Conservation (phyloP, 1,140 invertebrate species). For the Helicoverpa armigera region DNA sequence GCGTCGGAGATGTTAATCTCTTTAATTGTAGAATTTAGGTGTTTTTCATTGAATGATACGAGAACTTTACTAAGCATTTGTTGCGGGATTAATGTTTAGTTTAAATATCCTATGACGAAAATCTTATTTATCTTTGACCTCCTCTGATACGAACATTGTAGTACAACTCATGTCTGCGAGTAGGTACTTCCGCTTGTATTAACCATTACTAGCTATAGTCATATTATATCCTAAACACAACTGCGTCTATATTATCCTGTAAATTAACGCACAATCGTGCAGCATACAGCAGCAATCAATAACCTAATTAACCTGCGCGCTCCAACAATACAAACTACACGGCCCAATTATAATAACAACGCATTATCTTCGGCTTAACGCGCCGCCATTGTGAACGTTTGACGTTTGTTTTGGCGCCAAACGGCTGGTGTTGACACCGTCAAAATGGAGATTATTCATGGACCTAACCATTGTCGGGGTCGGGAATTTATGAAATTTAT, state of each 20-base stretch:
- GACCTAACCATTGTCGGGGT: slow-evolving; percentile 48
- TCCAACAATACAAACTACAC: slow-evolving; percentile 40
- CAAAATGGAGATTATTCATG: slow-evolving; percentile 53
- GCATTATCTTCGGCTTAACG: slow-evolving; percentile 48
- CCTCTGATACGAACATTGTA: no score
- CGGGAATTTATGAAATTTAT: slow-evolving; percentile 51
- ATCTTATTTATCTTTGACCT: no score
- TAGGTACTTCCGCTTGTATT: no score
- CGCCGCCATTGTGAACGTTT: slow-evolving; percentile 43
- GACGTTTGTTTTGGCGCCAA: slow-evolving; percentile 52
- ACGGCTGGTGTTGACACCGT: slow-evolving; percentile 48
- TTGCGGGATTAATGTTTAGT: no score
- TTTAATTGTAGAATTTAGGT: no score
- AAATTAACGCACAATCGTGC: slow-evolving; percentile 16
- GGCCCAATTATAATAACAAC: slow-evolving; percentile 50
- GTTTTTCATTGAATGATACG: no score
- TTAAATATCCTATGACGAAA: no score
- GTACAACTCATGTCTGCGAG: no score
- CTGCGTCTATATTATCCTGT: background rate
- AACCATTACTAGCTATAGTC: no score
- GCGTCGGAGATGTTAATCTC: no score
- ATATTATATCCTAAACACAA: background rate
- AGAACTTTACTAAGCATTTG: no score
- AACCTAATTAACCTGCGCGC: slow-evolving; percentile 44
- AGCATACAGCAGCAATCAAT: slow-evolving; percentile 22